Base-by-base conservation (phyloP, 2,113 vertebrate species). In the Galemys pyrenaicus region DNA sequence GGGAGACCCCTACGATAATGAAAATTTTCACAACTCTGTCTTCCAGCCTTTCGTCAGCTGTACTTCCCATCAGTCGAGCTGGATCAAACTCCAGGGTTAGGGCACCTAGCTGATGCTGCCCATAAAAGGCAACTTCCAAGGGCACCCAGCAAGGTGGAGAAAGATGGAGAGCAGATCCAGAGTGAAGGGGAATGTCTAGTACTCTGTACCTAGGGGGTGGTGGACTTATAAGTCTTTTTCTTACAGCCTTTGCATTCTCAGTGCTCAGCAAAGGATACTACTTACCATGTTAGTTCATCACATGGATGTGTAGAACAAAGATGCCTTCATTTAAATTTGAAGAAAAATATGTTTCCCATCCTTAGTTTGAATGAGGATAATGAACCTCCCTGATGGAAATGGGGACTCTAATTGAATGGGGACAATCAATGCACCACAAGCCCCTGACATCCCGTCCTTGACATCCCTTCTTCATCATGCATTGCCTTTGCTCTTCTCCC, bases 241-340 rank as follows among this genome's bases (percentile, higher is more conserved):
- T 87, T 35, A n/a, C 2, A 54, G 74, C 39, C 41, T 89, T 70
- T 60, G 2, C 19, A 19, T 65, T 30, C 49, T 64, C 56, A 26
- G 30, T 6, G 9, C 17, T 93, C 75, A 49, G 62, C 9, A 44
- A 85, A 91, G 26, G 49, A n/a, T n/a, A n/a, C 60, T 26, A 35
- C 30, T 68, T n/a, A 70, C 19, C 37, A 15, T 39, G 37, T 67
- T n/a, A 37, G 24, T 11, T 74, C 41, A 88, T 49, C n/a, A 85
- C 28, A 32, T 71, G 6, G 54, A 65, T 30, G 19, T 58, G 46
- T 28, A 86, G 39, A 86, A 86, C 30, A 58, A 89, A 78, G 54
- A 37, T 44, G 37, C 62, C 77, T 71, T 10, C 15, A 51, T 44
- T 84, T 93, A 64, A 90, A 74, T 82, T 24, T 68, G 73, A 60